Evolutionary conservation across 2,797 vertebrate species (phyloP).

Genomic region (Eupleurogrammus muticus): DNA sequence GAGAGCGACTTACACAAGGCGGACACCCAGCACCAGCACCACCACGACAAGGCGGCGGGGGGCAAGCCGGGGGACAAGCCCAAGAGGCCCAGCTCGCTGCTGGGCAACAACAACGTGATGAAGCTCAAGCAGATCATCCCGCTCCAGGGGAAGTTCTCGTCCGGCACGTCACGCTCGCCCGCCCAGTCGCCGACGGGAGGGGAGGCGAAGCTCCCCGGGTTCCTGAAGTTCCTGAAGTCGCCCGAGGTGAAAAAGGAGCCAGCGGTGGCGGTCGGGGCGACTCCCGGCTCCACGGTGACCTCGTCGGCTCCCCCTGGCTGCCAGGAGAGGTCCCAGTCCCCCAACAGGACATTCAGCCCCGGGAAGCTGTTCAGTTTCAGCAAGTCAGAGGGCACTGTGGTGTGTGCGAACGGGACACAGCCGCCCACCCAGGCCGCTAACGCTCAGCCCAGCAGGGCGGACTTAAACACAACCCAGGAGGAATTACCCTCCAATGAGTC

Average conservation of each 20-base stretch:
- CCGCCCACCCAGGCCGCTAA: slow-evolving; percentile 52
- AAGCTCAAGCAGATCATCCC: slow-evolving; percentile 97
- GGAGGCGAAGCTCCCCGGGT: slow-evolving; percentile 92
- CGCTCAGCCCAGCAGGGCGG: slow-evolving; percentile 74
- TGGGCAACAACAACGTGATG: slow-evolving; percentile 94
- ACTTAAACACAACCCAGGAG: slow-evolving; percentile 79
- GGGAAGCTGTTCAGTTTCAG: slow-evolving; percentile 91
- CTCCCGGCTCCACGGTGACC: slow-evolving; percentile 19
- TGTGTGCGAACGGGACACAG: slow-evolving; percentile 75
- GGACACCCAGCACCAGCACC: slow-evolving; percentile 81
- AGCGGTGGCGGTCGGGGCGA: slow-evolving; percentile 42
- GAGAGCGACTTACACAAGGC: slow-evolving; percentile 82
- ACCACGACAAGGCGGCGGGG: slow-evolving; percentile 83
- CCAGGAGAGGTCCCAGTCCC: slow-evolving; percentile 91
- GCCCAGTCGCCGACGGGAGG: slow-evolving; percentile 89
- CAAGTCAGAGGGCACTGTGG: slow-evolving; percentile 81
- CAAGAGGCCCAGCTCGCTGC: slow-evolving; percentile 91
- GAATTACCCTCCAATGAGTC: slow-evolving; percentile 79
- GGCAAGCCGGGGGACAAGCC: slow-evolving; percentile 85
- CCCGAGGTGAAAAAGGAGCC: slow-evolving; percentile 88
- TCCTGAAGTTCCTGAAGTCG: slow-evolving; percentile 93
- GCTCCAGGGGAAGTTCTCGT: slow-evolving; percentile 91
- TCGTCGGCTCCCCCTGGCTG: slow-evolving; percentile 44
- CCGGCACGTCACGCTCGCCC: slow-evolving; percentile 81
- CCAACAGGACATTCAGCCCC: slow-evolving; percentile 92